Percentiles rank a stretch among this genome's conserved stretches.
phyloP scores from a whole-genome alignment of 2,888 invertebrate species.

The Microplitis manilae region DNA sequence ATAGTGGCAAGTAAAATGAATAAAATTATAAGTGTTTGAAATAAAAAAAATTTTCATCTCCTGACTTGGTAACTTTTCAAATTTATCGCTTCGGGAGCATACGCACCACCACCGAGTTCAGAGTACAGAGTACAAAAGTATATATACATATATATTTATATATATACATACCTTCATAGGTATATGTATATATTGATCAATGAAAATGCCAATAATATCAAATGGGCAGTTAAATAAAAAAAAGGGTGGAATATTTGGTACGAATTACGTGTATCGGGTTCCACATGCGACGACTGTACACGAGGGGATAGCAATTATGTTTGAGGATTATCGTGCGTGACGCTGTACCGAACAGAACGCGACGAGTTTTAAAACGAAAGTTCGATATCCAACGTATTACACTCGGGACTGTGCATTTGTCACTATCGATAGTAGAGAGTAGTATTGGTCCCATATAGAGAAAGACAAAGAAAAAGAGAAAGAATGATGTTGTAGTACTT shows the following conservation, averaged over 20 bases:
- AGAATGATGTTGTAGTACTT: not conserved
- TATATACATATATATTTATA: too few species aligned
- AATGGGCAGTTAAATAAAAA: slow-evolving; percentile 30
- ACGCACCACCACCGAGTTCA: not conserved
- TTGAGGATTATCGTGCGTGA: slow-evolving; percentile 49
- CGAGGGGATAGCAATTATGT: slow-evolving; percentile 51
- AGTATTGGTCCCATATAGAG: not conserved
- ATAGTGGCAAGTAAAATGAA: not conserved
- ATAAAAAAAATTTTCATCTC: not conserved
- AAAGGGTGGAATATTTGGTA: slow-evolving; percentile 8
- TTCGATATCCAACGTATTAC: slow-evolving; percentile 24
- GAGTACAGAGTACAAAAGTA: not conserved
- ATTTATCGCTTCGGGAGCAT: not conserved
- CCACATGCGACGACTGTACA: slow-evolving; percentile 35
- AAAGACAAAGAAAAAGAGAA: not conserved
- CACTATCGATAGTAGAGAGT: not conserved
- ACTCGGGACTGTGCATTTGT: slow-evolving; percentile 8
- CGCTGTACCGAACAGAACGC: slow-evolving; percentile 33
- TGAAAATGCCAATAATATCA: slow-evolving; percentile 10
- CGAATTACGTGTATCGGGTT: slow-evolving; percentile 19
- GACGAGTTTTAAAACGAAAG: slow-evolving; percentile 36
- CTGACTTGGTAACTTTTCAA: not conserved
- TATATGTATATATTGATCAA: slow-evolving; percentile 7
- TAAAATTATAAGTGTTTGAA: not conserved
- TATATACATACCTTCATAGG: too few species aligned